Base-by-base conservation (phyloP, 37 sponge, comb jelly and placozoan genomes). In the Agelas oroides region DNA sequence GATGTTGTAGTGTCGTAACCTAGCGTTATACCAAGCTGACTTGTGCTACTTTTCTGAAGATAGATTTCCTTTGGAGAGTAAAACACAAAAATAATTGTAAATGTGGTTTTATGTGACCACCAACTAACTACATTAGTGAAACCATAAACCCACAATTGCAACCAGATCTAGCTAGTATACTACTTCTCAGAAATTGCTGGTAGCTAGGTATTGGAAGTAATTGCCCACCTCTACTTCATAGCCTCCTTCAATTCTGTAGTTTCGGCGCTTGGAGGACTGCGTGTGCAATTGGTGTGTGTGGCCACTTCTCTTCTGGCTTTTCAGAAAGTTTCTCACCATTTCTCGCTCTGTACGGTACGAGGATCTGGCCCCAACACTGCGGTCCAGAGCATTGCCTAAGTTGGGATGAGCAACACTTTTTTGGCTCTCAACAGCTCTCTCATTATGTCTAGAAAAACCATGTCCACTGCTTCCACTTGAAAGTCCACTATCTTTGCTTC, bases 1-100 rank as follows among this genome's bases (percentile, higher is more conserved):
- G 79, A 28, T 25, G 74, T 31, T 6, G 56, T 65, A 30, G 76
- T 64, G 53, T 90, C 88, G 74, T 89, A 94, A 8, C 90, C 94
- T 0, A 94, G 84, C 2, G 94, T 94, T 34, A 94, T 80, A 11
- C 94, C 94, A 35, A 94, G 87, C 39, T 86, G 86, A 62, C 82
- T 91, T 3, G 91, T 86, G 15, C 86, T 82, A 70, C 82, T 91
- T 83, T 91, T 91, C 65, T 86, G 60, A 0, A 91, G 62, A 36
- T 81, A 82, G 62, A 91, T 91, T 17, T 91, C 91, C 91, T 91
- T 25, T 12, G 25, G 35, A 27, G 25, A 56, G 62, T 61, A 14
- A 33, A 27, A 20, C 35, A 69, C 5, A 46, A 46, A 8, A 3
- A 12, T 46, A 46, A n/a, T n/a, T n/a, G n/a, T n/a, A n/a, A n/a